Conservation (phyloP, 2,888 invertebrate genomes). For the Caenorhabditis panamensis region DNA sequence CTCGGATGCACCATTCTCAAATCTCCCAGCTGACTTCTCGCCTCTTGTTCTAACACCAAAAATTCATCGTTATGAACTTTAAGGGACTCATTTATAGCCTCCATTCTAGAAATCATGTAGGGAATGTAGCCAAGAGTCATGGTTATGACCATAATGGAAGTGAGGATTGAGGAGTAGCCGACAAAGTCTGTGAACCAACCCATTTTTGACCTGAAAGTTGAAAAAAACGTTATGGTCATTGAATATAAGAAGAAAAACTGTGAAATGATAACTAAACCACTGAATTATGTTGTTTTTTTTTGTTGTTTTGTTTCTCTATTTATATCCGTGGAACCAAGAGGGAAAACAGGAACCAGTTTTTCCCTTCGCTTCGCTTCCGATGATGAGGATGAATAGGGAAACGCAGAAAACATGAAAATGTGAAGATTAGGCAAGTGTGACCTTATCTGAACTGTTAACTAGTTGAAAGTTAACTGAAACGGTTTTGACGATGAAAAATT, state of each 20-base stretch:
- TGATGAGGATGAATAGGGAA: too few relatives aligned
- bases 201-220: conserved; percentile 9
- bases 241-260: too few relatives aligned
- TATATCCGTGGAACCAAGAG: too few relatives aligned
- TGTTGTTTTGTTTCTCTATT: conserved; percentile 5
- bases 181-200: conserved; percentile 49
- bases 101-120: conserved; percentile 55
- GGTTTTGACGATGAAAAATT: too few relatives aligned
- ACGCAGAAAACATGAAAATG: too few relatives aligned
- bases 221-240: neutral
- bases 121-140: conserved; percentile 61
- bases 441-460: neutral
- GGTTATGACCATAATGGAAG: conserved; percentile 58
- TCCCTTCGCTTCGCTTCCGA: too few relatives aligned
- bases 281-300: neutral
- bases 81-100: conserved; percentile 47
- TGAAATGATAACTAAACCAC: too few relatives aligned
- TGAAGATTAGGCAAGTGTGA: neutral
- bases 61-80: conserved; percentile 66
- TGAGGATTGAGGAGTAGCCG: conserved; percentile 57
- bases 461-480: neutral
- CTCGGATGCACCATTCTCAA: conserved; percentile 36
- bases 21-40: conserved; percentile 46
- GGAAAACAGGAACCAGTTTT: too few relatives aligned
- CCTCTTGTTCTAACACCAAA: conserved; percentile 56